phyloP scores from a whole-genome alignment of 2,113 vertebrate genomes.

The Myotis brandtii region DNA sequence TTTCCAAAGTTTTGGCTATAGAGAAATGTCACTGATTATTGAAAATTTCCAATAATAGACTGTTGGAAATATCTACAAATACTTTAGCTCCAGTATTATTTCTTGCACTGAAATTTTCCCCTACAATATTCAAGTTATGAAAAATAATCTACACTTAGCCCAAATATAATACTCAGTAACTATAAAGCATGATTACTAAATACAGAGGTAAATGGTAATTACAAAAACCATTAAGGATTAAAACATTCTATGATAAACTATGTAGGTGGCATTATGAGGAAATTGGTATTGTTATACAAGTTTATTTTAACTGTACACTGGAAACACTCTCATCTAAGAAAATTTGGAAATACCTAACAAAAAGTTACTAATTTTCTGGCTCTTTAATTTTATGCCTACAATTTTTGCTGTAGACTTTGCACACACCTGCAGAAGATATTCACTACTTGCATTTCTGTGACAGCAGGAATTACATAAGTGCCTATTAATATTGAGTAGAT shows the following conservation, averaged over 20 bases:
- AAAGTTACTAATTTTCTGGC: background rate
- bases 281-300: conserved; percentile 8
- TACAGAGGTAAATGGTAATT: background rate
- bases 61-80: conserved; percentile 40
- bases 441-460: conserved; percentile 5
- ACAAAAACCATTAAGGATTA: background rate
- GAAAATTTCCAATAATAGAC: conserved; percentile 5
- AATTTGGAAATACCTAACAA: conserved; percentile 14
- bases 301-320: background rate
- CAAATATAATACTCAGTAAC: background rate
- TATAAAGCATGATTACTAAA: background rate
- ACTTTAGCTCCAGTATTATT: background rate
- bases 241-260: background rate
- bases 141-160: conserved; percentile 22
- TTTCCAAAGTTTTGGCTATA: conserved; percentile 40
- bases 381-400: background rate
- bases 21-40: conserved; percentile 6
- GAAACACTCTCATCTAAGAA: background rate
- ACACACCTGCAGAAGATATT: background rate
- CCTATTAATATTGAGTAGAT: background rate
- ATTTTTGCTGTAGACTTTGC: background rate
- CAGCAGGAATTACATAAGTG: background rate
- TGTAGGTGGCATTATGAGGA: background rate
- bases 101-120: background rate
- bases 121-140: conserved; percentile 25